phyloP scores from a whole-genome alignment of 2,797 vertebrate species.

The Acridotheres tristis region DNA sequence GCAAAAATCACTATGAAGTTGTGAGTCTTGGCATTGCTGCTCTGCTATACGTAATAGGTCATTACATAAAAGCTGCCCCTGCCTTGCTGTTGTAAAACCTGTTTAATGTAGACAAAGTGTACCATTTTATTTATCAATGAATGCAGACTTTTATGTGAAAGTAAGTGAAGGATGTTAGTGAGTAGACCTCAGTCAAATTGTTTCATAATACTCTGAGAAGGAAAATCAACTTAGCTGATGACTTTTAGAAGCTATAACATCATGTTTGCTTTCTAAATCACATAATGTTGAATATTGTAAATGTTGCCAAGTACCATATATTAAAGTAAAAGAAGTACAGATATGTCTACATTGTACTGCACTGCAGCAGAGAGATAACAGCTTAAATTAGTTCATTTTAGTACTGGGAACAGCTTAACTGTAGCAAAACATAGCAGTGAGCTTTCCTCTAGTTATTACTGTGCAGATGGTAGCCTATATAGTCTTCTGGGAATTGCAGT shows the following conservation, averaged over 20 bases:
- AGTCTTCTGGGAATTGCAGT: slow-evolving; percentile 1
- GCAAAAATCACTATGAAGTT: background rate
- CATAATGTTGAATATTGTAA: slow-evolving; percentile 32
- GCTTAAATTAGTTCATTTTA: slow-evolving; percentile 30
- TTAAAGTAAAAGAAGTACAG: slow-evolving; percentile 45
- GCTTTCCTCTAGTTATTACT: slow-evolving; percentile 19
- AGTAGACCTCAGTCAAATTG: background rate
- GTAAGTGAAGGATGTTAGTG: background rate
- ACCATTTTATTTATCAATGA: background rate
- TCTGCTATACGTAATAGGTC: rapidly evolving
- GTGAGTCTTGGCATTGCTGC: background rate
- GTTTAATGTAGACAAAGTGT: background rate
- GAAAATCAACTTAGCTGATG: slow-evolving; percentile 37
- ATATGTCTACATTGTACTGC: slow-evolving; percentile 31
- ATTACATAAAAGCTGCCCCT: background rate
- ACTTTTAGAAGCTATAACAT: slow-evolving; percentile 17
- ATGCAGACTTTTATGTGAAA: background rate
- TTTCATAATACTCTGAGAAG: slow-evolving; percentile 32
- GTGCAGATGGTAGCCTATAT: slow-evolving; percentile 8
- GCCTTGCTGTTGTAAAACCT: background rate
- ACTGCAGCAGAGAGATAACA: slow-evolving; percentile 48
- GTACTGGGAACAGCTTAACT: slow-evolving; percentile 26
- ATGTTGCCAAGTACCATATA: slow-evolving; percentile 27
- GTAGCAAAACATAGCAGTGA: background rate
- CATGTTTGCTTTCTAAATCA: slow-evolving; percentile 57